Percentiles rank a stretch among this genome's conserved stretches.
Conservation (phyloP, 2,113 vertebrate species). For the Henicopernis longicauda region DNA sequence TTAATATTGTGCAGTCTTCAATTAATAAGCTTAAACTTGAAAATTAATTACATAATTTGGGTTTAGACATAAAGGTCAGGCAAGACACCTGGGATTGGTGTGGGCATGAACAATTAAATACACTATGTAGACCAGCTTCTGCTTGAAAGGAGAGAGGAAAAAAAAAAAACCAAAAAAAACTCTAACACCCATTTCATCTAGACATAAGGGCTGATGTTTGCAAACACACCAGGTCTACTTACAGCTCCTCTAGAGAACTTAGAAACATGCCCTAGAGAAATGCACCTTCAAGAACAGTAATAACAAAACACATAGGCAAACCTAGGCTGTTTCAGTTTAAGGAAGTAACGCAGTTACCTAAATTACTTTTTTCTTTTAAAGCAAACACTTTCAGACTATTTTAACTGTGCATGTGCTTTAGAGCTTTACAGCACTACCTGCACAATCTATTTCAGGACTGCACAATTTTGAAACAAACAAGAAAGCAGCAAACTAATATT, state of each 20-base stretch:
- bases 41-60: neutral
- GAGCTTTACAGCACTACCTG: neutral
- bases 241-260: neutral
- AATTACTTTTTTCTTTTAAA: neutral
- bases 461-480: neutral
- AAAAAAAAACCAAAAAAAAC: neutral
- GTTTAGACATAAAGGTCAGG: neutral
- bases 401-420: neutral
- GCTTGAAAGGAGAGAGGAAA: neutral
- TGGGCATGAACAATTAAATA: neutral
- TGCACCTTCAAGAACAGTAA: neutral
- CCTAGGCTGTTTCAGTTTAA: neutral
- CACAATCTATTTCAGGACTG: neutral
- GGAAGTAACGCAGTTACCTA: neutral
- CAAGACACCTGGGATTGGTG: neutral
- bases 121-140: neutral
- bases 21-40: neutral
- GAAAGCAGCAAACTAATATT: neutral
- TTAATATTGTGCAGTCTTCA: neutral
- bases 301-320: neutral
- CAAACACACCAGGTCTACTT: neutral
- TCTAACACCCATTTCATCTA: neutral
- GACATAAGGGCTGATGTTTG: neutral
- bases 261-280: neutral
- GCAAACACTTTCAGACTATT: neutral